Evolutionary conservation across 37 sponge, comb jelly and placozoan genomes (phyloP).

Genomic region (Lycopodina hypogea): DNA sequence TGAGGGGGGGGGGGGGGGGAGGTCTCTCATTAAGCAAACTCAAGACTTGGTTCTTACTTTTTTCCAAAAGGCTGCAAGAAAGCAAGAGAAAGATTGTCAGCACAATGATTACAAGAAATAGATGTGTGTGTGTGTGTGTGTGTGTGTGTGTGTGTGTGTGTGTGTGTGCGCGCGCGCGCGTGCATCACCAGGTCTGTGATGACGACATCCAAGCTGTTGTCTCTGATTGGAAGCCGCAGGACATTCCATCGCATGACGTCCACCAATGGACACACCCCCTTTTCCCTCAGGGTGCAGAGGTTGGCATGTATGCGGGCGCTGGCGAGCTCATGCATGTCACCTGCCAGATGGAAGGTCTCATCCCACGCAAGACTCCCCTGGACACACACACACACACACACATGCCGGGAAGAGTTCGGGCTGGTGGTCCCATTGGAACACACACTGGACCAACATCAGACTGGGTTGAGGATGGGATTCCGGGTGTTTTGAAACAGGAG

Average conservation of each 20-base stretch:
- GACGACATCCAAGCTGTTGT: constrained; percentile 60
- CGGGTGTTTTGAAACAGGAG: too few relatives aligned
- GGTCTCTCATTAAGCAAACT: background rate
- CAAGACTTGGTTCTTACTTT: constrained; percentile 27
- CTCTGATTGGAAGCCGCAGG: constrained; percentile 43
- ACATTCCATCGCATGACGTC: constrained; percentile 64
- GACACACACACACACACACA: background rate
- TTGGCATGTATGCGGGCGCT: constrained; percentile 42
- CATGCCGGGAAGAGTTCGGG: too few relatives aligned
- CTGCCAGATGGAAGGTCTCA: constrained; percentile 48
- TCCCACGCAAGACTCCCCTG: constrained; percentile 62
- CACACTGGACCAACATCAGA: too few relatives aligned
- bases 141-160: too few relatives aligned
- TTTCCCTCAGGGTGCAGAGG: constrained; percentile 8
- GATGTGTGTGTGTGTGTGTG: background rate
- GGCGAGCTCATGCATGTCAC: constrained; percentile 57
- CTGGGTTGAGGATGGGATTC: too few relatives aligned
- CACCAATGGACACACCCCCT: background rate
- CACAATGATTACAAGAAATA: background rate
- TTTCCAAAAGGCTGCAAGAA: constrained; percentile 74
- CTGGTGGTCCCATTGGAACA: too few relatives aligned
- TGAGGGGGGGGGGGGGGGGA: background rate
- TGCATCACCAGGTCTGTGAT: constrained; percentile 69
- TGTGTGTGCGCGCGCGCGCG: background rate
- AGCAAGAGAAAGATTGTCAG: background rate